Evolutionary conservation across 53 echinoderm and acorn worm genomes (phyloP).

Genomic region (Holothuria leucospilota): DNA sequence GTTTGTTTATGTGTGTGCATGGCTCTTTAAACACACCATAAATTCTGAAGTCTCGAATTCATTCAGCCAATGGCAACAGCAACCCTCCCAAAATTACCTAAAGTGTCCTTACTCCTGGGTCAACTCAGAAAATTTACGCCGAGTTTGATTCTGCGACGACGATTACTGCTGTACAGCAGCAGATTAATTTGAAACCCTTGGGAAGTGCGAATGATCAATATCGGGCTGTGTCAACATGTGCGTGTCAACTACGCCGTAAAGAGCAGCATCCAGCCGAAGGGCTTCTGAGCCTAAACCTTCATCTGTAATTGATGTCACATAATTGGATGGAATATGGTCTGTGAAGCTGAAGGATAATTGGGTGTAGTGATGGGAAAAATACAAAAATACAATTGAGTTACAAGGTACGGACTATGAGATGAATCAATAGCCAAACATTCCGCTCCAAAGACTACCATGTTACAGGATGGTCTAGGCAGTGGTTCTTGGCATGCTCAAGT

Average conservation of each 20-base stretch:
- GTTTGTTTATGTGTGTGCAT: no score
- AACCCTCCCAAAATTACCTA: conserved; percentile 36
- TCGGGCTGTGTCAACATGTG: conserved; percentile 54
- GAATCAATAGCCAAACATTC: conserved; percentile 50
- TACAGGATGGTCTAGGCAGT: neutral
- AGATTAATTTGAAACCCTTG: conserved; percentile 60
- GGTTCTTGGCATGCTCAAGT: neutral
- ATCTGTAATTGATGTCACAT: conserved; percentile 53
- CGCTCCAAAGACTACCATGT: neutral
- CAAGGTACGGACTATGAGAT: conserved; percentile 11
- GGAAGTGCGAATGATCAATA: conserved; percentile 53
- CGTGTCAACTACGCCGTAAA: conserved; percentile 52
- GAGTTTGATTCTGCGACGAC: conserved; percentile 35
- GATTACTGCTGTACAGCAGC: conserved; percentile 41
- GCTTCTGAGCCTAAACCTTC: conserved; percentile 25
- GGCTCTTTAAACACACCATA: no score
- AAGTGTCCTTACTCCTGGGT: conserved; percentile 33
- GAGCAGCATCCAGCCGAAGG: conserved; percentile 32
- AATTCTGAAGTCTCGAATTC: neutral
- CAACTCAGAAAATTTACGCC: conserved; percentile 51
- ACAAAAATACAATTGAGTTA: conserved; percentile 55
- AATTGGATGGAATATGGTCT: conserved; percentile 59
- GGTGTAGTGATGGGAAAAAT: conserved; percentile 60
- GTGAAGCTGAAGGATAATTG: conserved; percentile 48
- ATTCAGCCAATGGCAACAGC: conserved; percentile 32